A percentile compares a stretch with the other conserved stretches of the same genome.
phyloP scores from a whole-genome alignment of 2,888 invertebrate genomes.

The Torymus texanus region DNA sequence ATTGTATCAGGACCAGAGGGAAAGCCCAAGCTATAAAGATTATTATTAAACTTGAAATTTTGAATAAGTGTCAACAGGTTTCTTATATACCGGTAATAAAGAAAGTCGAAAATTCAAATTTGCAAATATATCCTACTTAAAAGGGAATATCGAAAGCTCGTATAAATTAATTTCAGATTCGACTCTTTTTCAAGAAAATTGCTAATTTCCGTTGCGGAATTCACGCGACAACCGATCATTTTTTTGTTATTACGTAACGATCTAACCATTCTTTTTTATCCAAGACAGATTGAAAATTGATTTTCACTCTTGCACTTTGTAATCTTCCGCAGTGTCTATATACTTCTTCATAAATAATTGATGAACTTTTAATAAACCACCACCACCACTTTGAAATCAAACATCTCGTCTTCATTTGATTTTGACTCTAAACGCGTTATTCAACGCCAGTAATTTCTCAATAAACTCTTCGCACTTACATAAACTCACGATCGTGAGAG shows the following conservation, averaged over 20 bases:
- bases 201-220: too few relatives aligned
- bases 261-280: constrained; percentile 20
- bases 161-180: too few relatives aligned
- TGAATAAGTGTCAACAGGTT: too few relatives aligned
- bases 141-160: too few relatives aligned
- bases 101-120: too few relatives aligned
- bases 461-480: background rate
- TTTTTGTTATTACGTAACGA: constrained; percentile 3
- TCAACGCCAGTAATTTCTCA: constrained; percentile 10
- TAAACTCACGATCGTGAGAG: constrained; percentile 24
- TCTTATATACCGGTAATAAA: too few relatives aligned
- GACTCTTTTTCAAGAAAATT: too few relatives aligned
- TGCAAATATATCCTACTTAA: too few relatives aligned
- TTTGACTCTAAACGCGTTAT: constrained; percentile 28
- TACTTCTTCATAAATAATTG: constrained; percentile 31
- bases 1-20: too few relatives aligned
- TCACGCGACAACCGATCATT: background rate
- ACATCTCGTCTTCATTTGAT: background rate
- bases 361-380: constrained; percentile 34
- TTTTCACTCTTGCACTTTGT: constrained; percentile 24
- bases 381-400: background rate
- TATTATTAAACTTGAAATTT: too few relatives aligned
- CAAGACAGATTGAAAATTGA: constrained; percentile 5
- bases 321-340: constrained; percentile 24
- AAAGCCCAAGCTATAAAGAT: too few relatives aligned